Base-by-base conservation (phyloP, 2,797 vertebrate species). In the Glyptemys insculpta region DNA sequence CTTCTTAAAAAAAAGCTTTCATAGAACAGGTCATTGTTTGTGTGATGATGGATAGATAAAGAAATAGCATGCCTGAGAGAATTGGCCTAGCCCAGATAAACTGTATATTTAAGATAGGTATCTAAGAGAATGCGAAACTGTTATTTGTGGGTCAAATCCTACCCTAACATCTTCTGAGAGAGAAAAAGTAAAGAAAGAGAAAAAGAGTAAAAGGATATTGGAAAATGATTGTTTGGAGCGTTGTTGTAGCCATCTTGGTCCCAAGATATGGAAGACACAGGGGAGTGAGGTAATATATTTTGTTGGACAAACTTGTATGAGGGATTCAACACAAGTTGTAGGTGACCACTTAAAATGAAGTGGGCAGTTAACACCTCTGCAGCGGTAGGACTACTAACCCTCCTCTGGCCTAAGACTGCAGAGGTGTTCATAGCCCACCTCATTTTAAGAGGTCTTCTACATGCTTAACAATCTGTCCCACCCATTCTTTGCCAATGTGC, bases 201-300 rank as follows among this genome's bases (percentile, higher is more conserved):
- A 92, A 62, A 79, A 50, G 5, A 83, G 86, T 31, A 91, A 21
- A 94, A 87, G 29, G 59, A 47, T 91, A 89, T 89, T 91, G 54
- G 93, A 88, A 93, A 94, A 89, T 81, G 15, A 59, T 74, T 50
- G 6, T 72, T 34, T 79, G 44, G 85, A 84, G 92, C 83, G 93
- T 85, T 89, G 74, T 87, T 78, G 74, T 87, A 50, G 41, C 34
- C 44, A 37, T 53, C 72, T 89, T 62, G 15, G 34, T n/a, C 34
- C 29, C 62, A 65, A 65, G 16, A n/a, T n/a, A 18, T n/a, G 62
- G 18, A 16, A n/a, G 16, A n/a, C 34, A 18, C 62, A 19, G 34
- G 6, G 8, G 8, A 8, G 62, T 65, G 16, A 65, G 34, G 34
- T 65, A n/a, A 65, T 34, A 65, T 65, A n/a, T 65, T 65, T 65